Base-by-base conservation (phyloP, 2,113 vertebrate genomes). In the Oenanthe oenanthe region DNA sequence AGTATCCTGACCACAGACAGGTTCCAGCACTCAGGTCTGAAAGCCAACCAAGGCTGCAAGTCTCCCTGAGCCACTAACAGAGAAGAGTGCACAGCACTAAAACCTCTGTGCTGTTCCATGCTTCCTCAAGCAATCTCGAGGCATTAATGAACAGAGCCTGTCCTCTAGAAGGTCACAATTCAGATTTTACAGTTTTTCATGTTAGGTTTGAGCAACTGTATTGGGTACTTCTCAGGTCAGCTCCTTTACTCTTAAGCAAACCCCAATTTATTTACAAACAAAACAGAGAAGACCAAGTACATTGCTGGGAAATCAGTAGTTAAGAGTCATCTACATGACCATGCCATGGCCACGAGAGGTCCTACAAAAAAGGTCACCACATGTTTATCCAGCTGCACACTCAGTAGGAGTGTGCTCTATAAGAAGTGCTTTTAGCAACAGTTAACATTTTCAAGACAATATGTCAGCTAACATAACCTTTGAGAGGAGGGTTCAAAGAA, bases 361-460 rank as follows among this genome's bases (percentile, higher is more conserved):
- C 82, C 79, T 25, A 65, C 63, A 21, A 89, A 85, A 92, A 90
- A 93, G 94, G 80, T 96, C 96, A 93, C 63, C 45, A 36, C 1
- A 0, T 92, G 93, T 92, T 94, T 89, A 76, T 89, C 81, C 48
- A 78, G 79, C 68, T 90, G 77, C 54, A 60, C 2, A 2, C 70
- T 76, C 24, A 0, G 43, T 36, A 80, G 80, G 76, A 96, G 40
- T 20, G 70, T 77, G 87, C 86, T 96, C 79, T 72, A 1, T 51
- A 61, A 76, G 87, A 96, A 96, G 79, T 67, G 85, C 88, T 95
- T 93, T 90, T 84, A 97, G 92, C 91, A 86, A 96, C 42, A 75
- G 90, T 93, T 95, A 97, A 97, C 96, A 96, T 97, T 94, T 97
- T 80, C 92, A 92, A 97, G 95, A 94, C 88, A 93, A 80, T 89